phyloP scores from a whole-genome alignment of 1,140 invertebrate genomes.

The Rhynchophorus ferrugineus region DNA sequence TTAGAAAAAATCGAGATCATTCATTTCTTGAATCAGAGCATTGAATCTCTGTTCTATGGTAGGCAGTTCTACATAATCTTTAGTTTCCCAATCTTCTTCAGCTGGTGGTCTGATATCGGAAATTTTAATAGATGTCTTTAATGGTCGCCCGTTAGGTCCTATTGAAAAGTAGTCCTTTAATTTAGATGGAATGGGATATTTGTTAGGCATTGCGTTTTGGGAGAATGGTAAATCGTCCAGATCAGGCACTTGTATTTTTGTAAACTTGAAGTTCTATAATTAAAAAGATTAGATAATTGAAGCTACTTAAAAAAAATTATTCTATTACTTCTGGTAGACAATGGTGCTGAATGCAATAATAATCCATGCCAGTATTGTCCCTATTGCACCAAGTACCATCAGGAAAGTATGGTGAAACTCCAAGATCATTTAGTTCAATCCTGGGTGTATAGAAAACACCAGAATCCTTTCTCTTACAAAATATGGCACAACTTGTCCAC shows the following conservation, averaged over 20 bases:
- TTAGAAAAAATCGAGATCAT: conserved; percentile 16
- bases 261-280: conserved; percentile 50
- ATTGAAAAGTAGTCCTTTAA: conserved; percentile 54
- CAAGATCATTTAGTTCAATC: conserved; percentile 63
- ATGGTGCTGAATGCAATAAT: conserved; percentile 65
- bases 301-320: conserved; percentile 1
- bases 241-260: conserved; percentile 40
- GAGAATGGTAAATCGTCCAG: conserved; percentile 48
- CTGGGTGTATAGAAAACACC: conserved; percentile 65
- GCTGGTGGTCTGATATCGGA: conserved; percentile 29
- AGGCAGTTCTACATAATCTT: conserved; percentile 49
- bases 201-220: conserved; percentile 50
- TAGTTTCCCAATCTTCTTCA: conserved; percentile 48
- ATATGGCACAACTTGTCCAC: conserved; percentile 72
- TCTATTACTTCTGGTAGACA: conserved; percentile 56
- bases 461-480: conserved; percentile 57
- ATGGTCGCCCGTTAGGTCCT: conserved; percentile 49
- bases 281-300: conserved; percentile 2
- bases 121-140: conserved; percentile 46
- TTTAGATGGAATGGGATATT: conserved; percentile 39
- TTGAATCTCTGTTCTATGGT: conserved; percentile 22
- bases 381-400: conserved; percentile 75
- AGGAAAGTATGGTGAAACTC: conserved; percentile 66
- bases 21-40: conserved; percentile 9
- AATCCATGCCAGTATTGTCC: conserved; percentile 51